Base-by-base conservation (phyloP, 2,888 invertebrate species). In the Liposcelis brunnea region DNA sequence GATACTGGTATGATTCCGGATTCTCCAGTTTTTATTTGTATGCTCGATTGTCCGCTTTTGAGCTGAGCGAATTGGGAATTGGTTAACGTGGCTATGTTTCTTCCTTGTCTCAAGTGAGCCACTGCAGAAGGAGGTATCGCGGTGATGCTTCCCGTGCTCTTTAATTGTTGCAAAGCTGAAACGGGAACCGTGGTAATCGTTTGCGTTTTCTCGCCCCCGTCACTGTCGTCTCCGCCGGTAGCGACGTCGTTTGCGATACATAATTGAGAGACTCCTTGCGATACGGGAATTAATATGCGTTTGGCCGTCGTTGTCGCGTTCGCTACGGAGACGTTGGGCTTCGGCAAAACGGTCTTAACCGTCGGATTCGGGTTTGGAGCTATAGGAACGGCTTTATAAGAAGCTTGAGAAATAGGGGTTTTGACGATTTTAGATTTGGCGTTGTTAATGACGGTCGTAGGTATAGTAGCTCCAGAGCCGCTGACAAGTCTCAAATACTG, bases 401-500 rank as follows among this genome's bases (percentile, higher is more conserved):
- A 49, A 33, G 50, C 51, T 19, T 52, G 52, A 16, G 55, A 51
- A 16, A 54, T 52, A 7, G 55, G 50, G 48, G 56, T 45, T 52
- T 54, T 51, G 10, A 50, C 50, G 1, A 51, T 50, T 46, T 62
- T 62, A 18, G 61, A 54, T 54, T 62, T 62, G 15, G 60, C 60
- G 32, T 59, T 58, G 10, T 61, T 60, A 34, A 61, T 56, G 26
- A 62, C 62, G 47, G 62, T 59, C 32, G 59, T 58, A 43, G 63
- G 58, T 31, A 60, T 55, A 19, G 63, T 61, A 12, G 68, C 58
- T 43, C 71, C 42, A 11, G 48, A 21, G 6, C 43, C 33, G 33
- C 46, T 40, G 26, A 81, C 74, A 50, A 82, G 66, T 51, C 80
- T 70, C 12, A 82, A 78, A 57, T 79, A 81, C 56, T 81, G 81